Evolutionary conservation across 2,888 invertebrate genomes (phyloP), one percentile per base, ranked within the genome.

Genomic region (Pharmacophagus antenor): DNA sequence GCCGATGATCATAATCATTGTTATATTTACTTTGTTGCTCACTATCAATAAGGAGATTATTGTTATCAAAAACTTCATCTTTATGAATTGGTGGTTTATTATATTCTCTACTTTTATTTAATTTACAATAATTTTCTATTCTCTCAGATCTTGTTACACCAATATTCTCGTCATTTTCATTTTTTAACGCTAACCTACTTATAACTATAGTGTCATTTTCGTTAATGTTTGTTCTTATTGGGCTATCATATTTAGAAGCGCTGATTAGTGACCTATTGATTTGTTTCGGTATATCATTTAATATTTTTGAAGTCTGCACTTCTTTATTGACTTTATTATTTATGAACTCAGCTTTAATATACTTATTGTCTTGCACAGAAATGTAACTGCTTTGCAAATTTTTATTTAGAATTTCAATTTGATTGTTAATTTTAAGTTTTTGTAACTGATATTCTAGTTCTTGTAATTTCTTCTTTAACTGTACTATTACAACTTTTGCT

Each of bases 61-160:
- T 65, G 41, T 63, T 67, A 51, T 54, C 57, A 60, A 47, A 70
- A 64, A 66, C 57, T 63, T 71, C 80, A 67, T 77, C 80, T 63
- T 80, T 84, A 68, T 62, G 69, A 65, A 74, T 68, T 63, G 70
- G n/a, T n/a, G n/a, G 67, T 69, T 77, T 79, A 76, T 79, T 82
- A 73, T 69, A 79, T 68, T 90, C 89, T 77, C 88, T 82, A 79
- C 85, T 88, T 77, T 90, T 90, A 77, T 90, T 90, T 76, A 90
- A 80, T 79, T 89, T 90, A 85, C 90, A 90, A 80, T 86, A 90
- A 77, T 90, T 90, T 73, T 88, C 88, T 70, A 90, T 78, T 83
- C 81, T 88, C 63, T 89, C 88, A 89, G 89, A 89, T 88, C 88
- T 90, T 67, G 67, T 66, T 71, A 82, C 82, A 77, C 75, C 69